Base-by-base conservation (phyloP, 1,140 invertebrate genomes). In the Trypoxylus dichotomus region DNA sequence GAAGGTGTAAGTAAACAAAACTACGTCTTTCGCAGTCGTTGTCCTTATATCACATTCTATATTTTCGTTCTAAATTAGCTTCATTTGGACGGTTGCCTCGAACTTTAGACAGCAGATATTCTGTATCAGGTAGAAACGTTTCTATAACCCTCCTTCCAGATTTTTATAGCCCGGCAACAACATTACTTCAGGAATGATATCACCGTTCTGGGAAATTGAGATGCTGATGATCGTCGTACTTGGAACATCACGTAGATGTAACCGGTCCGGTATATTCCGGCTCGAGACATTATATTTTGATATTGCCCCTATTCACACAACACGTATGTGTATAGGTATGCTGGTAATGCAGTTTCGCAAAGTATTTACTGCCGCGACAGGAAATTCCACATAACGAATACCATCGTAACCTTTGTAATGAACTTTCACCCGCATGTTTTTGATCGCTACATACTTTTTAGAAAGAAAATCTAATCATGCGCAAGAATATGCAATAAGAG, bases 201-300 rank as follows among this genome's bases (percentile, higher is more conserved):
- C 60, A 68, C 8, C 60, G 60, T 68, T 68, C 60, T 29, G 60
- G 24, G 60, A 68, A 68, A 68, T 68, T 68, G 60, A 68, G 60
- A 68, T 68, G 21, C 60, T 25, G 60, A 27, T 29, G 60, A 29
- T 68, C 60, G 25, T 10, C 27, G 60, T 68, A 24, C 60, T 29
- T n/a, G 15, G 47, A 54, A n/a, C 47, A 19, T 25, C 60, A 68
- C 60, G 24, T 27, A 68, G 19, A 54, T 54, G 47, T 54, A 54
- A 54, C 47, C 19, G 47, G n/a, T 19, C 25, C 24, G 8, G 27
- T 24, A 29, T 27, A 25, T 25, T 68, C 24, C 60, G 24, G 5
- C 25, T 29, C 27, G 60, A 68, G 13, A 25, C 60, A 68, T 68
- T 68, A 68, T 68, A 68, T 68, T 68, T 27, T 68, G 24, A 68